These are phyloP conservation scores for Muscicapa adusta DNA, from an alignment of 2,113 vertebrate genomes.

Conservation along the genomic window DNA sequence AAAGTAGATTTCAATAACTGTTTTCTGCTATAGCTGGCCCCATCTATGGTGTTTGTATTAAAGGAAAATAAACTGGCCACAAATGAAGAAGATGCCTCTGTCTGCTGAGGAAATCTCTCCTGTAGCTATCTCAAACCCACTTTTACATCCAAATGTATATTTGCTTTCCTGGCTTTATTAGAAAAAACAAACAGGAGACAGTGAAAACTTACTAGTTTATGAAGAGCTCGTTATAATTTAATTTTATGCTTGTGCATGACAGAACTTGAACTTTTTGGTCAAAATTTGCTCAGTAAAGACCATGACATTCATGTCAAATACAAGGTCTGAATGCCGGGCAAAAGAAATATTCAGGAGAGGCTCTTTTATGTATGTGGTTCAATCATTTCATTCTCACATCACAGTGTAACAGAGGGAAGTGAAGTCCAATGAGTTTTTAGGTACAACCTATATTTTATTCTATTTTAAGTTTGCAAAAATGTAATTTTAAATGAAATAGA, in stretches of 20 bases:
- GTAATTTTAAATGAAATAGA: background rate
- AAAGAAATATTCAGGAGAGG: background rate
- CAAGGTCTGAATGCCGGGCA: background rate
- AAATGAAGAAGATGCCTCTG: background rate
- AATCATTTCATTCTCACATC: background rate
- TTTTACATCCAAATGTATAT: background rate
- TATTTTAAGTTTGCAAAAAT: conserved; percentile 22
- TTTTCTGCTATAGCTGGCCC: background rate
- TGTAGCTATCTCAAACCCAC: background rate
- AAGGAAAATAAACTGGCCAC: background rate
- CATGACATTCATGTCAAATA: background rate
- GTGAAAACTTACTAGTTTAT: background rate
- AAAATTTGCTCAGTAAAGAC: background rate
- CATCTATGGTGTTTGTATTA: background rate
- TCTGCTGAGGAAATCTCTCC: background rate
- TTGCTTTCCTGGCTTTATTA: background rate
- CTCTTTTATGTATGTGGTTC: background rate
- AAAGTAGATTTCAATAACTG: background rate
- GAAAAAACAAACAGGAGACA: background rate
- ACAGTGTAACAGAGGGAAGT: background rate
- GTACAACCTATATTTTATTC: conserved; percentile 30
- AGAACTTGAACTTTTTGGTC: background rate
- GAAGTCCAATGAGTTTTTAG: background rate
- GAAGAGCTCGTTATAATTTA: background rate
- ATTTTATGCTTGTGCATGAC: background rate